Conservation (phyloP, 2,113 vertebrate species). For the Nothobranchius kuhntae region DNA sequence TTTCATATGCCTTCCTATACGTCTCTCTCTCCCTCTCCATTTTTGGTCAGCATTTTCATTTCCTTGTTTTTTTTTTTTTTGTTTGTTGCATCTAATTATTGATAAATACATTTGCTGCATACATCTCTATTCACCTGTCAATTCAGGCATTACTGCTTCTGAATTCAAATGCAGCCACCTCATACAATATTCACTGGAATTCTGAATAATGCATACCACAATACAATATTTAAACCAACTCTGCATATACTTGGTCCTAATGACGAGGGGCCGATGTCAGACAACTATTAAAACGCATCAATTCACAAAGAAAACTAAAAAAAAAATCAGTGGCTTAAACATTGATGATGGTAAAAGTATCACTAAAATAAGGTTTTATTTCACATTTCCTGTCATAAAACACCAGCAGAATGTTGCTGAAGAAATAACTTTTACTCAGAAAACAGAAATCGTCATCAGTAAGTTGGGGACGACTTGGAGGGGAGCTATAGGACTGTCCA, state of each 20-base stretch:
- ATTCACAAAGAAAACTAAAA: neutral
- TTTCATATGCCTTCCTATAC: neutral
- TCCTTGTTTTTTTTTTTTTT: slow-evolving; percentile 1
- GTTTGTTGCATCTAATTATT: slow-evolving; percentile 8
- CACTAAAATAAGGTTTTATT: too few species aligned
- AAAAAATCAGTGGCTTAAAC: neutral
- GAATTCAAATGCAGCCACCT: slow-evolving; percentile 43
- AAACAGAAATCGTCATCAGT: too few species aligned
- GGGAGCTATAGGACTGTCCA: too few species aligned
- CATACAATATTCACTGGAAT: slow-evolving; percentile 45
- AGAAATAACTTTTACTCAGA: too few species aligned
- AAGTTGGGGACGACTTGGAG: too few species aligned
- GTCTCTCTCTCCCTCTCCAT: neutral
- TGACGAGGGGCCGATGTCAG: slow-evolving; percentile 17
- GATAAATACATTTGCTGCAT: slow-evolving; percentile 19
- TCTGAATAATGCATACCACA: slow-evolving; percentile 41
- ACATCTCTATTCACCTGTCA: slow-evolving; percentile 5
- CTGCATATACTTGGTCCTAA: slow-evolving; percentile 28
- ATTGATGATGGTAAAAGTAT: too few species aligned
- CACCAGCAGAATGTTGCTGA: too few species aligned
- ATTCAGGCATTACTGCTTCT: slow-evolving; percentile 3
- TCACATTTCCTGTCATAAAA: too few species aligned
- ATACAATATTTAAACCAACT: slow-evolving; percentile 48
- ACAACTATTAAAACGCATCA: neutral
- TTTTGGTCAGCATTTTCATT: neutral